Evolutionary conservation across 2,888 invertebrate genomes (phyloP), one percentile per base, ranked within the genome.

Genomic region (Alentia gelatinosa): DNA sequence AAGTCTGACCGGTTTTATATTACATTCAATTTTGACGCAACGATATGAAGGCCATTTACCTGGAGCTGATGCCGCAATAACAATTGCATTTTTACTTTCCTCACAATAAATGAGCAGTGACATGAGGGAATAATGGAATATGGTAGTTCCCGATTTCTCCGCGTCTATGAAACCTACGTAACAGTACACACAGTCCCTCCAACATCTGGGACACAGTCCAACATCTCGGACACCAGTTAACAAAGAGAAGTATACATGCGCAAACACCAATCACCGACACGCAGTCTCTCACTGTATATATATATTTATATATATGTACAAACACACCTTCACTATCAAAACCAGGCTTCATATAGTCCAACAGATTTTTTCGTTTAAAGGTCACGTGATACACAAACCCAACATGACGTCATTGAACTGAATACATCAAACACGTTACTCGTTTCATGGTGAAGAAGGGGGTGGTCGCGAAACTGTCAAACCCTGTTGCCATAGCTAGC

Each of bases 401-500:
- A 7, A 7, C 23, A 7, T 12, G 26, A 68, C 68, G 26, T 26
- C 68, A n/a, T 26, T 63, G 9, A 75, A 33, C 30, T 7, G 35
- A 75, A 75, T 7, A 75, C 30, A 75, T 75, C 75, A 75, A 75
- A 75, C 75, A 35, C 7, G 33, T 7, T 33, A n/a, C 1, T 30
- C 35, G 35, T 33, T 30, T 5, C 33, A 33, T 5, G 63, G 12
- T 9, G 12, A 75, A 1, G 30, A n/a, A n/a, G 9, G 75, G n/a
- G 75, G 30, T 30, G 30, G 30, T n/a, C n/a, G n/a, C 33, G 12
- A 75, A 35, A 75, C 75, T 75, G 35, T 75, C 75, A 75, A 75
- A 75, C 75, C 75, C 75, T 75, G 75, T 75, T 75, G 75, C 75
- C 35, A 75, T 75, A 9, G 75, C 33, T 12, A 75, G 5, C 26